Evolutionary conservation across 1,140 invertebrate genomes (phyloP).

Genomic region (Anoplophora glabripennis): DNA sequence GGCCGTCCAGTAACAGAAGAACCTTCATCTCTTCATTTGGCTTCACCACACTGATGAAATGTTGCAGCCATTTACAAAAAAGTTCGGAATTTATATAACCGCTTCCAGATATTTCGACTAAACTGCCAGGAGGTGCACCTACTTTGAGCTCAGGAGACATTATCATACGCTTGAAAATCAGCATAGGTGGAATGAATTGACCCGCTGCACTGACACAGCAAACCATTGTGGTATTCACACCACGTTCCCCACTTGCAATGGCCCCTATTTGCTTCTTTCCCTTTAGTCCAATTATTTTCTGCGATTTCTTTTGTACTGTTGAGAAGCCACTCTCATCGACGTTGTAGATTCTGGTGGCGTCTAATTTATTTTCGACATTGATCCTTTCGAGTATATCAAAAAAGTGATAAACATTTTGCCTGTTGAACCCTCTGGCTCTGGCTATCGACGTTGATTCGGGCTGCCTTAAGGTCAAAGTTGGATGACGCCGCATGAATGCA

Average conservation of each 20-base stretch:
- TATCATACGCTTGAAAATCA: conserved; percentile 36
- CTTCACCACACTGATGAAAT: conserved; percentile 23
- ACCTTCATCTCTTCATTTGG: conserved; percentile 28
- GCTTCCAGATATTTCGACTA: conserved; percentile 20
- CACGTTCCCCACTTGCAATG: conserved; percentile 46
- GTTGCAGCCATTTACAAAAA: conserved; percentile 33
- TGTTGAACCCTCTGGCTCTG: too few species aligned
- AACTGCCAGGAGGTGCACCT: conserved; percentile 20
- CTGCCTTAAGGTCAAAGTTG: too few species aligned
- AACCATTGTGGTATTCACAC: conserved; percentile 42
- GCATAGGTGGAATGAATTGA: conserved; percentile 37
- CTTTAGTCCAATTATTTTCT: too few species aligned
- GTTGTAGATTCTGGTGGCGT: too few species aligned
- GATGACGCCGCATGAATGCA: too few species aligned
- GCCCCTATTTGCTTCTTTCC: too few species aligned
- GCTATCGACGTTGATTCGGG: too few species aligned
- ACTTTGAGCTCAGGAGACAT: conserved; percentile 1
- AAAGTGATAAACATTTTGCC: too few species aligned
- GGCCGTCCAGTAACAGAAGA: conserved; percentile 40
- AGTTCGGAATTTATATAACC: conserved; percentile 37
- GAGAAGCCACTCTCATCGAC: too few species aligned
- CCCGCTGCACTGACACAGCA: conserved; percentile 40
- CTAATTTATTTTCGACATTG: too few species aligned
- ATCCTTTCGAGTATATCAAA: too few species aligned
- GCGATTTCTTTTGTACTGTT: too few species aligned